Conservation (phyloP, 2,113 vertebrate genomes). For the Sciurus niger region DNA sequence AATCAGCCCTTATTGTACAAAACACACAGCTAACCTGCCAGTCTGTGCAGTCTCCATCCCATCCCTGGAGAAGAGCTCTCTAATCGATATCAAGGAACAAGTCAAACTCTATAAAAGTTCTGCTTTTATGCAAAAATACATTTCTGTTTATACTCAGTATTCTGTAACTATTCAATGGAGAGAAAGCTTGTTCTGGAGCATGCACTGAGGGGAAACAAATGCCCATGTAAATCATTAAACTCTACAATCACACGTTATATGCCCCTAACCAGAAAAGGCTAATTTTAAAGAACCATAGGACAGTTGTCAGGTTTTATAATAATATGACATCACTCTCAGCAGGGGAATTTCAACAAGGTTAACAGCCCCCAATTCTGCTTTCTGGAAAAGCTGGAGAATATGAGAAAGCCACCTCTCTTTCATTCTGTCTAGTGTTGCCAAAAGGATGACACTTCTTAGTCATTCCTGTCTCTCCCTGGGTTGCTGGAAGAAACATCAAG, state of each 20-base stretch:
- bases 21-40: accelerated
- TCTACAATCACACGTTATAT: neutral
- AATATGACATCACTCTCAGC: neutral
- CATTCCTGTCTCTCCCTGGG: neutral
- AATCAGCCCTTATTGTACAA: neutral
- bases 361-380: neutral
- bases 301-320: neutral
- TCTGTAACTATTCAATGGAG: neutral
- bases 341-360: neutral
- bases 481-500: neutral
- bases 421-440: neutral
- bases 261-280: neutral
- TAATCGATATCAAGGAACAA: neutral
- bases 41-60: neutral
- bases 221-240: neutral
- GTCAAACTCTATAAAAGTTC: neutral
- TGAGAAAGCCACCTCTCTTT: neutral
- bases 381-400: neutral
- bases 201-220: neutral
- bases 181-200: neutral
- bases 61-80: neutral
- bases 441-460: neutral
- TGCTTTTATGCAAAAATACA: neutral
- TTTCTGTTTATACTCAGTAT: neutral
- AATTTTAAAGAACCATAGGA: neutral